Conservation (phyloP, 2,888 invertebrate genomes). For the Dryobota labecula region DNA sequence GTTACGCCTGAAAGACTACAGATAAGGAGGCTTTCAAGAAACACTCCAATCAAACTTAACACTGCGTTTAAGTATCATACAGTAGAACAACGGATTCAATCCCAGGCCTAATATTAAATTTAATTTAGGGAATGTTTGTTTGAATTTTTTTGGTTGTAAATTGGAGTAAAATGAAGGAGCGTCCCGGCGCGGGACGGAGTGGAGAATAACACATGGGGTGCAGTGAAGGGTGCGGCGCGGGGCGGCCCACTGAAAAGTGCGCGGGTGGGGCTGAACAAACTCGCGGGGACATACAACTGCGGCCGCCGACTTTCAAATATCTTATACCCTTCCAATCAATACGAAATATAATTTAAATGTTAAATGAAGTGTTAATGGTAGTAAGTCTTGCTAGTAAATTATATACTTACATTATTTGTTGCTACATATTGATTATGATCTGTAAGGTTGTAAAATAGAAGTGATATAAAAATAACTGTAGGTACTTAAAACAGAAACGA, state of each 20-base stretch:
- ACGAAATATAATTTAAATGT: constrained; percentile 22
- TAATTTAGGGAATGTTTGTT: constrained; percentile 86
- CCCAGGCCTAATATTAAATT: constrained; percentile 74
- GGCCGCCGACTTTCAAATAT: constrained; percentile 70
- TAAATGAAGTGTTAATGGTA: not conserved
- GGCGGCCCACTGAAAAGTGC: constrained; percentile 90
- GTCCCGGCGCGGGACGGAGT: constrained; percentile 89
- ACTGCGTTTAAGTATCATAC: constrained; percentile 38
- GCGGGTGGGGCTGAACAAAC: constrained; percentile 91
- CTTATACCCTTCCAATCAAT: constrained; percentile 52
- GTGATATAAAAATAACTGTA: constrained; percentile 15
- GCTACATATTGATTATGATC: not conserved
- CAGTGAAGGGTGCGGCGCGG: constrained; percentile 86
- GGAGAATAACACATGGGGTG: constrained; percentile 86
- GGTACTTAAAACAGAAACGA: not conserved
- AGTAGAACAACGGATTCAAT: constrained; percentile 62
- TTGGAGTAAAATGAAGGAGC: constrained; percentile 90
- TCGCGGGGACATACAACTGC: constrained; percentile 87
- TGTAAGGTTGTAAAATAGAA: not conserved
- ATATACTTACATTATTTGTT: too few species aligned
- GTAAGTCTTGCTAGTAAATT: not conserved
- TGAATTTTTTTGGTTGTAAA: constrained; percentile 90
- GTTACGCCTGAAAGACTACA: constrained; percentile 60
- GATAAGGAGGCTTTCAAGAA: constrained; percentile 60
- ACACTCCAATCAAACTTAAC: constrained; percentile 44